phyloP scores from a whole-genome alignment of 2,797 vertebrate species.

The Eremophila alpestris region DNA sequence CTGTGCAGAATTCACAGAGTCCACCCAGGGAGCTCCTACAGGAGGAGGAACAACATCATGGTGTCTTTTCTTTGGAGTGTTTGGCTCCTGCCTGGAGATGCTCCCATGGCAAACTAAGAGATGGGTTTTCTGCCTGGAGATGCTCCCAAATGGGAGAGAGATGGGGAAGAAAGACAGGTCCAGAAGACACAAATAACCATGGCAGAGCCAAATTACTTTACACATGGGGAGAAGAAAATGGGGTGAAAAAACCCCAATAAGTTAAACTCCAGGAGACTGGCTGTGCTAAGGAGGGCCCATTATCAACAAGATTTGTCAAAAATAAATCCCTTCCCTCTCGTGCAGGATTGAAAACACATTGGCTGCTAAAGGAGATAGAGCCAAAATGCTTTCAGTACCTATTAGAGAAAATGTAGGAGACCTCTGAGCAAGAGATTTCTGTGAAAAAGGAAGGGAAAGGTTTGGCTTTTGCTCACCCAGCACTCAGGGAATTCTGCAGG shows the following conservation, averaged over 20 bases:
- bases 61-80: not conserved
- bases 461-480: not conserved
- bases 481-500: not conserved
- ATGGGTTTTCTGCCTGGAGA: not conserved
- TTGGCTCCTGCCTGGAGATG: not conserved
- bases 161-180: not conserved
- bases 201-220: not conserved
- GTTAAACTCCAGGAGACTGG: not conserved
- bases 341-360: not conserved
- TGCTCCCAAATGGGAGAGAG: not conserved
- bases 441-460: not conserved
- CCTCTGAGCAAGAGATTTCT: not conserved
- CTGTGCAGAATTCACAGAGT: not conserved
- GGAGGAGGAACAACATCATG: not conserved
- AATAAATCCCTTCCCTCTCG: not conserved
- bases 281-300: not conserved
- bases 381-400: not conserved
- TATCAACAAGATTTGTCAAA: slow-evolving; percentile 2
- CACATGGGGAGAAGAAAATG: not conserved
- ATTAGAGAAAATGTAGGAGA: not conserved
- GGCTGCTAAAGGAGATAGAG: not conserved
- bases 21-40: not conserved
- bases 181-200: not conserved
- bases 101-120: not conserved
- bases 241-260: not conserved